Evolutionary conservation across 92 coral and sea anemone species (phyloP), one percentile per base, ranked within the genome.

Genomic region (Isaurus tuberculatus): DNA sequence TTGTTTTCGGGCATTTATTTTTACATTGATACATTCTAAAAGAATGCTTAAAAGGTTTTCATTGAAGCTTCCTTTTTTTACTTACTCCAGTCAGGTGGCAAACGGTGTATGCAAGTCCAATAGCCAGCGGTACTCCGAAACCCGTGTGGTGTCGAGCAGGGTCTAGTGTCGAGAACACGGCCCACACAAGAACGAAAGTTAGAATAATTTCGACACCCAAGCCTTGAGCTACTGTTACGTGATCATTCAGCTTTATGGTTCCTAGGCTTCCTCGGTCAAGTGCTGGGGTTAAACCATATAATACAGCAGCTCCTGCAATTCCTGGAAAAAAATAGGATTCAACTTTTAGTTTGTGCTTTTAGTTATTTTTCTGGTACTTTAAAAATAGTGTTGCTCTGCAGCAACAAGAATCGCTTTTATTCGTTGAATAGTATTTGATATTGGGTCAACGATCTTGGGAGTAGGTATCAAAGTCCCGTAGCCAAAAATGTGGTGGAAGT

Each of bases 121-220:
- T 91, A 79, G 94, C 89, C 90, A 95, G 92, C 88, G 98, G 98
- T 69, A 89, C 89, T 55, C 97, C 97, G 68, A 89, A 93, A 1
- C 94, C 98, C 3, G 91, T 83, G 84, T 83, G 79, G 55, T 83
- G 71, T 53, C 98, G 86, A 43, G 72, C 85, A 3, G 95, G 90
- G 69, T 95, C 98, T 4, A 91, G 89, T 30, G 85, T 89, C 4
- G 97, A 90, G 36, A 91, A 93, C 15, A 93, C 91, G 32, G 88
- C 79, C 60, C 94, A 87, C 53, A 95, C 94, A 23, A 93, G 85
- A 34, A 93, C 77, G 67, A 93, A 91, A 0, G 98, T 89, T 6
- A 93, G 88, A 70, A 92, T 74, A 1, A 92, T 86, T 44, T 95
- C 98, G 48, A 88, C 66, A 9, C 91, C 97, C 44, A 95, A 85